phyloP scores from a whole-genome alignment of 2,888 invertebrate species.

The Aphelenchoides bicaudatus region DNA sequence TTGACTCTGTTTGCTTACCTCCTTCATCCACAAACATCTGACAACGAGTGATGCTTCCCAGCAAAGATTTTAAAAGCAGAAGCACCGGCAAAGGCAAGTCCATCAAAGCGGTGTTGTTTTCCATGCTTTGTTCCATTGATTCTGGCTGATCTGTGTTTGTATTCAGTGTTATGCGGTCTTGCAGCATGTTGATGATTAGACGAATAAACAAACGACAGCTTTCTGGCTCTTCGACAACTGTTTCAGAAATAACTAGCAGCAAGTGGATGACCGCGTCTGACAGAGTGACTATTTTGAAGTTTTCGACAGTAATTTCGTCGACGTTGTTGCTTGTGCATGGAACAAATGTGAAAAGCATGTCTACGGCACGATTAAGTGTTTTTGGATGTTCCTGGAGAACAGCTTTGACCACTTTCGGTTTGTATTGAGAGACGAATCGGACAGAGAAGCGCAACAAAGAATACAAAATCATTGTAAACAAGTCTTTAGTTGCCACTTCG shows the following conservation, averaged over 20 bases:
- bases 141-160: background rate
- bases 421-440: slow-evolving; percentile 16
- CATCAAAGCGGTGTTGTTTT: slow-evolving; percentile 6
- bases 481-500: slow-evolving; percentile 8
- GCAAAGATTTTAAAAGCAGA: slow-evolving; percentile 13
- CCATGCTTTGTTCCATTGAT: background rate
- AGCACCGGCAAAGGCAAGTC: slow-evolving; percentile 19
- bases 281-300: slow-evolving; percentile 31
- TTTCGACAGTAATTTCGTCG: slow-evolving; percentile 29
- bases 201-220: slow-evolving; percentile 13
- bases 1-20: too few species aligned
- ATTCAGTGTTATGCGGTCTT: background rate
- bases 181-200: slow-evolving; percentile 5
- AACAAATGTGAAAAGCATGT: slow-evolving; percentile 19
- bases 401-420: slow-evolving; percentile 11
- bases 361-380: slow-evolving; percentile 4
- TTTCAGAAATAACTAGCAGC: slow-evolving; percentile 23
- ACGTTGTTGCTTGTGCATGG: slow-evolving; percentile 13
- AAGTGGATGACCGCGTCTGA: slow-evolving; percentile 29
- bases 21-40: slow-evolving; percentile 25
- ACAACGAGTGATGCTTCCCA: slow-evolving; percentile 13
- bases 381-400: slow-evolving; percentile 2
- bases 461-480: slow-evolving; percentile 1
- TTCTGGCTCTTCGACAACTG: slow-evolving; percentile 23
- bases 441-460: slow-evolving; percentile 15